Percentiles rank a stretch among this genome's conserved stretches.
Conservation (phyloP, 2,888 invertebrate species). For the Metopia argyrocephala region DNA sequence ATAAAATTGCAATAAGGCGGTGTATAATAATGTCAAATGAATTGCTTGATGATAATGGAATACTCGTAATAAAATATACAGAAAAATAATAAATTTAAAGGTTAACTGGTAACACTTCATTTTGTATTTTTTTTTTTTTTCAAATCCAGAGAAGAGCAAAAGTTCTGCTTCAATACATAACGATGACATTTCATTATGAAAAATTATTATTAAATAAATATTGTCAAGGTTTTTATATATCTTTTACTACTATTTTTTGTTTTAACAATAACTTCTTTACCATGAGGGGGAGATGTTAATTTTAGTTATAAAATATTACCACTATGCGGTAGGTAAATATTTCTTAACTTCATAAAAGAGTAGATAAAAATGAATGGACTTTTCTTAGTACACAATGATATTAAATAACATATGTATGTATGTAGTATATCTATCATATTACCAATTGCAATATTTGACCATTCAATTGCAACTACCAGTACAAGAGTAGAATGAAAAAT, state of each 20-base stretch:
- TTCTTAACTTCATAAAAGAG: too few relatives aligned
- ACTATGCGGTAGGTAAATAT: conserved; percentile 47
- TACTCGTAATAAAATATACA: neutral
- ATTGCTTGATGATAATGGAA: neutral
- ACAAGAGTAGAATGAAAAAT: neutral
- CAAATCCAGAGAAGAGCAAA: neutral
- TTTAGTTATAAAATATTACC: conserved; percentile 28
- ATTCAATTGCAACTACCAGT: conserved; percentile 23
- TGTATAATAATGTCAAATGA: neutral
- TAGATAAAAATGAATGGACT: neutral
- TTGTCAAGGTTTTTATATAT: conserved; percentile 54
- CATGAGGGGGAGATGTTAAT: conserved; percentile 28
- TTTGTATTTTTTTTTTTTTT: neutral
- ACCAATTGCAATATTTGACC: conserved; percentile 36
- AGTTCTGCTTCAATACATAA: conserved; percentile 42
- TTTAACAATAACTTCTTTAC: neutral
- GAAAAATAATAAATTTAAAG: conserved; percentile 8
- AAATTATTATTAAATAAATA: conserved; percentile 18
- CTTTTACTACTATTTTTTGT: neutral
- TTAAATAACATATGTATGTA: neutral
- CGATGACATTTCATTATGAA: conserved; percentile 57
- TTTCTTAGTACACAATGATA: neutral
- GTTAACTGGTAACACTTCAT: conserved; percentile 25
- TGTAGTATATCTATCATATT: neutral
- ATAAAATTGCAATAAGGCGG: neutral